Base-by-base conservation (phyloP, 2,113 vertebrate genomes). In the Zeus faber region DNA sequence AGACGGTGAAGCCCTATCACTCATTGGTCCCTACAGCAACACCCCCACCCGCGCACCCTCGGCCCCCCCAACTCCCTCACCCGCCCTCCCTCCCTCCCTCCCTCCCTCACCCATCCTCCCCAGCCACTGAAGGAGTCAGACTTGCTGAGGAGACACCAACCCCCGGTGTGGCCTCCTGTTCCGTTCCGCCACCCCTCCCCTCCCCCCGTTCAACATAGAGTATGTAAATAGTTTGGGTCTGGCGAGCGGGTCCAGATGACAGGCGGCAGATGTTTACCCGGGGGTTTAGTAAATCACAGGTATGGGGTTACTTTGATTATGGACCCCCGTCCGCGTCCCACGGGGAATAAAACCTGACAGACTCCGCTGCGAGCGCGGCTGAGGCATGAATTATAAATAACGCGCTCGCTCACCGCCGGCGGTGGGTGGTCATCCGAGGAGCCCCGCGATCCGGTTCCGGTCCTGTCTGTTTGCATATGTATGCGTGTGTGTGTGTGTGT, bases 191-290 rank as follows among this genome's bases (percentile, higher is more conserved):
- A 52, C 26, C 44, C 44, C 54, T 48, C 10, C 43, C 57, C 51
- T 49, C 60, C 47, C 49, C 17, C 50, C 40, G 1, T 48, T 72
- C 61, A 80, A 67, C n/a, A n/a, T n/a, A n/a, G n/a, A n/a, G 40
- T 56, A 58, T 76, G 73, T 83, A 74, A 73, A 77, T 65, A 75
- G 49, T n/a, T 68, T 11, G 35, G 17, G 55, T 71, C 65, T 57
- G 65, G 61, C 72, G 54, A 67, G 67, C 62, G n/a, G 66, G 67
- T 59, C 54, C 62, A 65, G 62, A 61, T 80, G 74, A 80, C 70
- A 74, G 54, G 65, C 53, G 51, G 65, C 74, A 80, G 77, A 77
- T 82, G 77, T 79, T 80, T 75, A 79, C 74, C 63, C 59, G 17
- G 22, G 64, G 69, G 69, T 60, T 74, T 64, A 5, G 62, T 80